Conservation (phyloP, 2,113 vertebrate species). For the Hippocampus abdominalis region DNA sequence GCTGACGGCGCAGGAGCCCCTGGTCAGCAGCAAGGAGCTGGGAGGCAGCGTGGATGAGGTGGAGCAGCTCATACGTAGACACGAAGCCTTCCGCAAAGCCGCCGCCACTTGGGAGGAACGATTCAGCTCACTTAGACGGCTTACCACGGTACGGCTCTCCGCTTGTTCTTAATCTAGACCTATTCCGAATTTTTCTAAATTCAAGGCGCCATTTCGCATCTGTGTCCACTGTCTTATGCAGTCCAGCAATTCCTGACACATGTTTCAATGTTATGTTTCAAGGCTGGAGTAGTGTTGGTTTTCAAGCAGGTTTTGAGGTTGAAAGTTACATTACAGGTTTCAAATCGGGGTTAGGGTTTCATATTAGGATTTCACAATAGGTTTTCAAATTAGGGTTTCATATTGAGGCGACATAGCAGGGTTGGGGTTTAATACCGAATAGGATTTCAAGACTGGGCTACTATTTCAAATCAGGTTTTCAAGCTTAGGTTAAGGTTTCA, state of each 20-base stretch:
- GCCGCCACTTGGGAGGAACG: slow-evolving; percentile 90
- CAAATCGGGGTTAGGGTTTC: background rate
- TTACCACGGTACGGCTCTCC: slow-evolving; percentile 81
- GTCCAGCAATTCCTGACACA: no score
- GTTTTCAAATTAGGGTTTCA: no score
- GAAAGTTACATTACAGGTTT: background rate
- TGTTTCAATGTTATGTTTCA: no score
- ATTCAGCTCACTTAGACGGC: slow-evolving; percentile 87
- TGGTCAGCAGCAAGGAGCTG: slow-evolving; percentile 85
- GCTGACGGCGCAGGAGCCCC: slow-evolving; percentile 87
- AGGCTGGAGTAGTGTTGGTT: background rate
- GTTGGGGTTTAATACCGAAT: no score
- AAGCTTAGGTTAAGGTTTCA: no score
- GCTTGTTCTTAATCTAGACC: background rate
- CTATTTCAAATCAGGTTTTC: no score
- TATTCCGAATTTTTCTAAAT: background rate
- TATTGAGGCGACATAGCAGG: no score
- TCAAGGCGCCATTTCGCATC: no score
- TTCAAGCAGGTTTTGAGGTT: background rate
- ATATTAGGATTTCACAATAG: background rate
- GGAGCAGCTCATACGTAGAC: slow-evolving; percentile 91
- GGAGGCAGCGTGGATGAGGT: slow-evolving; percentile 91
- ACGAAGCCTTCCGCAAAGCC: slow-evolving; percentile 90
- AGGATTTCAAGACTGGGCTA: no score
- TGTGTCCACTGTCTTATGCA: no score